Evolutionary conservation across 1,140 invertebrate genomes (phyloP).

Genomic region (Fopius arisanus): DNA sequence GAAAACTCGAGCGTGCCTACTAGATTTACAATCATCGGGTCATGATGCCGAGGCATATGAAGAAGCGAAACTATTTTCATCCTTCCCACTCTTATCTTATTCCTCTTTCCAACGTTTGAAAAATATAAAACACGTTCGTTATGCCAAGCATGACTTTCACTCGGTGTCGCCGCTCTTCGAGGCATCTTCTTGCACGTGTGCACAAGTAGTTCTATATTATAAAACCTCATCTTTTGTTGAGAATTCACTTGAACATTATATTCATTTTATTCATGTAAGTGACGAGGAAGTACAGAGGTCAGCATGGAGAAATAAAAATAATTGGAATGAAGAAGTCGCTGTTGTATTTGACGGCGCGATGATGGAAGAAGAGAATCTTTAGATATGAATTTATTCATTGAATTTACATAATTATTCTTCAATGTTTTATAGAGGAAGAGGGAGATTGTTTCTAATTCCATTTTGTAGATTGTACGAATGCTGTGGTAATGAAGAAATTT

Average conservation of each 20-base stretch:
- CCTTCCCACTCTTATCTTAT: not conserved
- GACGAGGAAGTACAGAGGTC: not conserved
- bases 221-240: not conserved
- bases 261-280: not conserved
- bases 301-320: not conserved
- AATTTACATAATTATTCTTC: no score
- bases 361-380: no score
- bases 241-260: not conserved
- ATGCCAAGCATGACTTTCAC: conserved; percentile 1
- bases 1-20: not conserved
- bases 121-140: not conserved
- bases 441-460: no score
- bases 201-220: not conserved
- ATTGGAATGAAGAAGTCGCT: not conserved
- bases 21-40: not conserved
- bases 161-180: not conserved
- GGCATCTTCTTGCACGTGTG: not conserved
- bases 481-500: no score
- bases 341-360: not conserved
- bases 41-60: not conserved
- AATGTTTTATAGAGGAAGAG: no score
- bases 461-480: no score
- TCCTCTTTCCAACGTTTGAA: not conserved
- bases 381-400: no score
- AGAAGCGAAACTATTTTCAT: not conserved